Base-by-base conservation (phyloP, 2,113 vertebrate genomes). In the Corythaeola cristata region DNA sequence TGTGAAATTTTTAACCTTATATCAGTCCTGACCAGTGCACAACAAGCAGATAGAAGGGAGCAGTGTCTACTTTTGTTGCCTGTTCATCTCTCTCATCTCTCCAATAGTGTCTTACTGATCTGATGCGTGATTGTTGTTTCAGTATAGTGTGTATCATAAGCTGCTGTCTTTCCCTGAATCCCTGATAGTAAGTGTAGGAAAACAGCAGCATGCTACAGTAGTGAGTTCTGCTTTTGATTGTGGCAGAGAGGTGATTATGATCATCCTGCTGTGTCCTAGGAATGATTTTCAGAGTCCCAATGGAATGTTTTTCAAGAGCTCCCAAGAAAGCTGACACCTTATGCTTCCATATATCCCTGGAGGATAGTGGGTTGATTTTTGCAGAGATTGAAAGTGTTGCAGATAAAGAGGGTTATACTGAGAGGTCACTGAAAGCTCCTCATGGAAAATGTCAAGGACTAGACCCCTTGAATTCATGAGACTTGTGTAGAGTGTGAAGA, bases 191-290 rank as follows among this genome's bases (percentile, higher is more conserved):
- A 75, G 49, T 45, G 49, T 27, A 73, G 64, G 60, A 93, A 87
- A 59, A 21, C 12, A 63, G 8, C 32, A 66, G 33, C 3, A 7
- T 0, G 1, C 28, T 19, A n/a, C 47, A 56, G 19, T 1, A 24
- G 56, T 67, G 73, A 44, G 58, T 86, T 88, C 32, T 3, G 6
- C 37, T 76, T 66, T 71, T 58, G 53, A 20, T 23, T 71, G 45
- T 0, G 1, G 3, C 6, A 3, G 21, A 41, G 50, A 9, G 35
- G 14, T 82, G 59, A 35, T 32, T 1, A 2, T 18, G 33, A 27
- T 68, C 41, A 20, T 53, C 35, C 26, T 33, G 8, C 53, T 68
- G 23, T 39, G 58, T 58, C 50, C 27, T 52, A 32, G 64, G 49
- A 88, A 28, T 50, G 32, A 35, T 47, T 76, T 71, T n/a, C 63